Evolutionary conservation across 2,113 vertebrate genomes (phyloP), one percentile per base, ranked within the genome.

Genomic region (Monopterus albus): DNA sequence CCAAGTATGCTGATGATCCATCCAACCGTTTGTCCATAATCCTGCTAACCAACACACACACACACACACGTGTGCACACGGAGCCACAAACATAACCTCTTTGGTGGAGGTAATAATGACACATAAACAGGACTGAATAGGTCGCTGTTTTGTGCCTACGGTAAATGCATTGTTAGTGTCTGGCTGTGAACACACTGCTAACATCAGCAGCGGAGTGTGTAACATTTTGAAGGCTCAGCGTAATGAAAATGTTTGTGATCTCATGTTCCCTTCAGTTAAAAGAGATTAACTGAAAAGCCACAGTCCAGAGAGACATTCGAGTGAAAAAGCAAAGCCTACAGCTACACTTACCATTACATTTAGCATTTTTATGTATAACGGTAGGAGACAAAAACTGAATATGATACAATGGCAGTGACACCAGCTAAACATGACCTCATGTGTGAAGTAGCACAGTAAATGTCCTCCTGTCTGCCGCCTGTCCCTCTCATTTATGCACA

Each of bases 201-300:
- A 31, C 29, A 7, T 31, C 8, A 6, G 57, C 43, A 58, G 38
- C 33, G 57, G 20, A 45, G 40, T 29, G 36, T 42, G 49, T 28
- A 28, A 31, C 56, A 50, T 58, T 71, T 60, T 43, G 42, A 56
- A 36, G 21, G 45, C 18, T 65, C 49, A 65, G 60, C 60, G 57
- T 57, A 45, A 72, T 58, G 31, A 72, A 69, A 52, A 43, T 43
- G 26, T 58, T 51, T 60, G 66, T 64, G 77, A 70, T 59, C 72
- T 74, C 46, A 58, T 21, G 38, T 56, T 65, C 26, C 43, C 47
- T 79, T 50, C 2, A 13, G 50, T 73, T 77, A 40, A 71, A 49
- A 78, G 52, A 31, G 79, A 87, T 87, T 64, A 77, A 42, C 66
- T 75, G 40, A 81, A 81, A 79, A 56, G 78, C 40, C 78, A 77